Evolutionary conservation across 1,140 invertebrate species (phyloP), one percentile per base, ranked within the genome.

Genomic region (Ridgeia piscesae): DNA sequence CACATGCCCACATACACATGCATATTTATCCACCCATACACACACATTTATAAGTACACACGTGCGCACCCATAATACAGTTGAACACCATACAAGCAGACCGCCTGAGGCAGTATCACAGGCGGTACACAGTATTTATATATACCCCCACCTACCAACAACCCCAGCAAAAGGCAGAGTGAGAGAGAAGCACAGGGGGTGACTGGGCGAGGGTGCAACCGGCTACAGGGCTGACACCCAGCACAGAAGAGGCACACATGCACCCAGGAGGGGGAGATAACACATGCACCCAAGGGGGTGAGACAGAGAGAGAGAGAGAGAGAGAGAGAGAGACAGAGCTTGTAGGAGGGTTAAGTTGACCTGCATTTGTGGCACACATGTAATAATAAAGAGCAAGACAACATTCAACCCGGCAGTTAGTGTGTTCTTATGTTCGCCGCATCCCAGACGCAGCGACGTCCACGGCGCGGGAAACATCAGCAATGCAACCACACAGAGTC

Each of bases 361-460:
- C 27, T 17, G 58, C 58, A 77, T 21, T 77, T 77, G 58, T 4
- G 58, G 58, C 58, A 77, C 58, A 31, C 58, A 77, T 77, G 58
- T 77, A 77, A 77, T 77, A 77, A 77, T 77, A 77, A 77, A 77
- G 58, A 77, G 58, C 58, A 77, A 77, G 58, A 77, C 58, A 77
- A 77, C 58, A 77, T 77, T 77, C 17, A 77, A 77, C 58, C 58
- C 17, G 58, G 58, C 58, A 77, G 58, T 77, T 77, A 77, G 58
- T 77, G 58, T 77, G 58, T 77, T 77, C 58, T 77, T 77, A 77
- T 77, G 58, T 77, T 77, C 58, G 58, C 58, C 58, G 58, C 6
- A 8, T 9, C 58, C 58, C 14, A 77, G 58, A 77, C 48, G 48
- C 48, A 50, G 48, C 48, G 21, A 21, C 58, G 17, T 77, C 58